Evolutionary conservation across 2,888 invertebrate species (phyloP).

Genomic region (Athetis lepigone): DNA sequence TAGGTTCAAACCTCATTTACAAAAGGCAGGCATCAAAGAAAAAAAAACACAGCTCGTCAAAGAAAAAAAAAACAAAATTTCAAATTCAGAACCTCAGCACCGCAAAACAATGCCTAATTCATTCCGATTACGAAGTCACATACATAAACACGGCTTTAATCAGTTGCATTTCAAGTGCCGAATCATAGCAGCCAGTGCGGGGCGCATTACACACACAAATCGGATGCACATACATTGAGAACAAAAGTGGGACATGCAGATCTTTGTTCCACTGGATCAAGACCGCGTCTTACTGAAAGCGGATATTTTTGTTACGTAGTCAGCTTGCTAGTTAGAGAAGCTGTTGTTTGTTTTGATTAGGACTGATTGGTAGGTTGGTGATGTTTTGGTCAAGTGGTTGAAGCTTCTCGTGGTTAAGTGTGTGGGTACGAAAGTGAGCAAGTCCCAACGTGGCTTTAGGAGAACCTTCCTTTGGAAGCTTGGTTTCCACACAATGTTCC

Average conservation of each 20-base stretch:
- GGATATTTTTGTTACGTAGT: conserved; percentile 37
- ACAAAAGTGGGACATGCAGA: conserved; percentile 57
- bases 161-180: conserved; percentile 45
- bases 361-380: too few relatives aligned
- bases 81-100: conserved; percentile 29
- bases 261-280: conserved; percentile 38
- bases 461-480: too few relatives aligned
- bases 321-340: conserved; percentile 28
- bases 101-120: conserved; percentile 26
- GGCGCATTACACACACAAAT: conserved; percentile 52
- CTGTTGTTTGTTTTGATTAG: conserved; percentile 52
- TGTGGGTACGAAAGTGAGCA: too few relatives aligned
- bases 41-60: background rate
- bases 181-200: conserved; percentile 19
- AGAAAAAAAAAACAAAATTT: conserved; percentile 2
- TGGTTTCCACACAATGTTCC: too few relatives aligned
- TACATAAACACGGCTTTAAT: conserved; percentile 39
- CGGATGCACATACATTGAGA: conserved; percentile 54
- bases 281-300: conserved; percentile 38
- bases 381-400: too few relatives aligned
- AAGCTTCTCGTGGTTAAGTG: too few relatives aligned
- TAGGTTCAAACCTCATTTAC: too few relatives aligned
- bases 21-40: background rate
- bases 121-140: conserved; percentile 41
- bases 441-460: too few relatives aligned